These are phyloP conservation scores for Drosophila melanogaster DNA, from an alignment of 1,140 invertebrate genomes.

Conservation along the genomic window DNA sequence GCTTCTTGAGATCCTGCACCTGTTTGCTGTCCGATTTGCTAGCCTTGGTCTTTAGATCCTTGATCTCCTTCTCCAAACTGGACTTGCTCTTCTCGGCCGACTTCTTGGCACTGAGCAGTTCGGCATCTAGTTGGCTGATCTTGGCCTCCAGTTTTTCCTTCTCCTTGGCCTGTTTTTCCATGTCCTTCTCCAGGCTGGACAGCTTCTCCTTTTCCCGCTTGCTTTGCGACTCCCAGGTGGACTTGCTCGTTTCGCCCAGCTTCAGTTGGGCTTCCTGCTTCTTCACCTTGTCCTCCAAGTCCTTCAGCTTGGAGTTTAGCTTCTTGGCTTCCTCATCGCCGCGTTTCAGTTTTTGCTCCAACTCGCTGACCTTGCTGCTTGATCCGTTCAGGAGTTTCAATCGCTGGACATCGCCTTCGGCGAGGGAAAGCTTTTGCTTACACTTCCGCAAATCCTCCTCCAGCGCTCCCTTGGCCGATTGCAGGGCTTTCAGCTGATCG, in stretches of 20 bases:
- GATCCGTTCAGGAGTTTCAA: conserved; percentile 59
- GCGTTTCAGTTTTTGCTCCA: conserved; percentile 77
- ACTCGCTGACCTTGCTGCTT: conserved; percentile 60
- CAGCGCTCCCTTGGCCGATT: conserved; percentile 62
- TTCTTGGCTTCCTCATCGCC: conserved; percentile 76
- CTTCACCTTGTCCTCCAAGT: conserved; percentile 78
- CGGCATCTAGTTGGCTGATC: conserved; percentile 73
- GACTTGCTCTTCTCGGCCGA: conserved; percentile 85
- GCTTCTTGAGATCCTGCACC: conserved; percentile 88
- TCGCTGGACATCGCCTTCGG: conserved; percentile 74
- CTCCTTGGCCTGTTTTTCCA: conserved; percentile 87
- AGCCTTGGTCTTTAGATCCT: conserved; percentile 86
- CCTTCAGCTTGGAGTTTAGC: conserved; percentile 65
- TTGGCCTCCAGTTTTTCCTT: conserved; percentile 74
- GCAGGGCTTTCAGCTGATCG: conserved; percentile 66
- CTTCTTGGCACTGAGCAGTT: conserved; percentile 86
- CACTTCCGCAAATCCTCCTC: conserved; percentile 71
- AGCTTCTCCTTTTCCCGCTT: conserved; percentile 86
- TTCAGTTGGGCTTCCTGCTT: conserved; percentile 77
- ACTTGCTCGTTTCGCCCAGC: conserved; percentile 62
- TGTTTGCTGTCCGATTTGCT: conserved; percentile 85
- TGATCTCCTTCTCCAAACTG: conserved; percentile 86
- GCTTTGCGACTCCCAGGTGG: conserved; percentile 59
- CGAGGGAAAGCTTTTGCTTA: conserved; percentile 66
- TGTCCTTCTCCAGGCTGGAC: conserved; percentile 87